Evolutionary conservation across 2,113 vertebrate genomes (phyloP), one percentile per base, ranked within the genome.

Genomic region (Rissa tridactyla): DNA sequence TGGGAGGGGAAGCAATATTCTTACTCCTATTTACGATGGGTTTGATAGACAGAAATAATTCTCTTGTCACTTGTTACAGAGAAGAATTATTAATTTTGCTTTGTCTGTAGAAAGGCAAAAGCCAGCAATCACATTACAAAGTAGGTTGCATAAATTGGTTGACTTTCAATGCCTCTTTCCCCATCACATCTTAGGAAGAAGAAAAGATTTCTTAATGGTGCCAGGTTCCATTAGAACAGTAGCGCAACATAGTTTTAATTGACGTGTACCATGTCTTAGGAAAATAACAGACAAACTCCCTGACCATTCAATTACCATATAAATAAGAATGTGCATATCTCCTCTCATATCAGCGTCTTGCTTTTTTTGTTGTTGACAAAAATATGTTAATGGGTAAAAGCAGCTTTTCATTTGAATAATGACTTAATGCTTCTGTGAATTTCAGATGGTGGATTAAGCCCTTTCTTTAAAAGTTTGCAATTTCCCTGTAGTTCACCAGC

Each of bases 341-440:
- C 66, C 29, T 36, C 58, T 91, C 83, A 82, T 80, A 94, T 82
- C 90, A 92, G 42, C 91, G 90, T 95, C 78, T 89, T 73, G 49
- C 46, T 65, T 85, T 91, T 83, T 76, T 92, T 61, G 81, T 87
- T 85, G 47, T 86, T 96, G 85, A 94, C 3, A 2, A 86, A 94
- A 96, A 90, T 90, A 83, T 65, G 78, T 76, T 95, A 91, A 92
- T 94, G 57, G 69, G 7, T 70, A 79, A 94, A 92, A 95, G 71
- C 71, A 96, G 92, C 71, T 95, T 94, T 94, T 96, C 64, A 86
- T 95, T 86, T 96, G 82, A 95, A 96, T 95, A 95, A 95, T 86
- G 69, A 90, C 36, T 88, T 94, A 65, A 88, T 92, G 71, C 72
- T 79, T 86, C 84, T 92, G 32, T 90, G 92, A 88, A 72, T 95